These are phyloP conservation scores for Gisinianus flammeolus DNA, from an alignment of 2,888 invertebrate species.

Conservation along the genomic window DNA sequence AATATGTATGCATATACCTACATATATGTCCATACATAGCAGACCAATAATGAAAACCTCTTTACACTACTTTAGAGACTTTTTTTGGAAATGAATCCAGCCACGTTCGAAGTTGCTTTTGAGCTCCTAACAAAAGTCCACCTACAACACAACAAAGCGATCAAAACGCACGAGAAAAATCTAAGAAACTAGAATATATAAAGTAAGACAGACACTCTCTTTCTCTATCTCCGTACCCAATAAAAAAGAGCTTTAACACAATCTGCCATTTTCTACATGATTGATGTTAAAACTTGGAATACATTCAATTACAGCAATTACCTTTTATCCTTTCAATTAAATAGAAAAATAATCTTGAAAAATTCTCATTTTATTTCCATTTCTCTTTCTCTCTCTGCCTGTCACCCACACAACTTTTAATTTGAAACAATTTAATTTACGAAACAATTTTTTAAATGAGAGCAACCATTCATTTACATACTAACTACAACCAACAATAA, in stretches of 20 bases:
- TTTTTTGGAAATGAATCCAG: not conserved
- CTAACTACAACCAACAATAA: too few species aligned
- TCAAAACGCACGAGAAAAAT: too few species aligned
- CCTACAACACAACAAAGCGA: not conserved
- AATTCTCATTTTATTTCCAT: not conserved
- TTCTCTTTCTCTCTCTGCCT: too few species aligned
- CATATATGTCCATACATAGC: not conserved
- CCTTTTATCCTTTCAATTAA: not conserved
- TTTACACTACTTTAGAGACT: not conserved
- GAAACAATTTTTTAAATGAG: too few species aligned
- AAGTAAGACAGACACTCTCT: not conserved
- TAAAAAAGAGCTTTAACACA: not conserved
- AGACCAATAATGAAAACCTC: constrained; percentile 7
- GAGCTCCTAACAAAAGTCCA: constrained; percentile 1
- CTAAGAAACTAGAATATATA: not conserved
- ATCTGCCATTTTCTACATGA: constrained; percentile 17
- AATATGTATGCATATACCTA: not conserved
- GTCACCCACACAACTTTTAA: too few species aligned
- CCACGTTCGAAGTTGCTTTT: not conserved
- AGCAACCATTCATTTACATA: too few species aligned
- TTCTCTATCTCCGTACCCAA: not conserved
- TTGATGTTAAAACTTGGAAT: constrained; percentile 11
- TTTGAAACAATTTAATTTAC: too few species aligned
- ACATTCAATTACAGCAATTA: not conserved
- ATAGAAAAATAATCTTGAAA: not conserved